Percentiles rank a stretch among this genome's conserved stretches.
phyloP scores from a whole-genome alignment of 2,113 vertebrate species.

The Sinocyclocheilus anophthalmus region DNA sequence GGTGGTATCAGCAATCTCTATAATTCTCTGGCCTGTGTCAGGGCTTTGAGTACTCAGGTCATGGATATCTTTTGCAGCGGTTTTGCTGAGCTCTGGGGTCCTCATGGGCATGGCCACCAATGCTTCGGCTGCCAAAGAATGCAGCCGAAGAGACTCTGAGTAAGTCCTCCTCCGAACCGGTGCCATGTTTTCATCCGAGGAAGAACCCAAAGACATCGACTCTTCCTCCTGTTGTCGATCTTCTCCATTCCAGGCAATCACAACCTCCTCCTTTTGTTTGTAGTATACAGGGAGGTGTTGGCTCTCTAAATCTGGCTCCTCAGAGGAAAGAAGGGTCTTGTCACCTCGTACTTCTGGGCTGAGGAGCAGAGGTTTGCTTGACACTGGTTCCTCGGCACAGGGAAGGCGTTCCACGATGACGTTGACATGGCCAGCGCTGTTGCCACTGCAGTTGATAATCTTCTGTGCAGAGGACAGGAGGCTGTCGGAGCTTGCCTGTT shows the following conservation, averaged over 20 bases:
- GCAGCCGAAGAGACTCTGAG: conserved; percentile 91
- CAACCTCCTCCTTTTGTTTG: conserved; percentile 72
- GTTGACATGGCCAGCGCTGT: conserved; percentile 90
- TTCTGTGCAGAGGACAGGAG: conserved; percentile 95
- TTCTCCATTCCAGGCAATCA: conserved; percentile 74
- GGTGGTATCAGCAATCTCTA: conserved; percentile 66
- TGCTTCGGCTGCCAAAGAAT: conserved; percentile 94
- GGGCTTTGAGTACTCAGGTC: conserved; percentile 66
- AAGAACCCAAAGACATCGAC: conserved; percentile 50
- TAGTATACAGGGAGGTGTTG: conserved; percentile 62
- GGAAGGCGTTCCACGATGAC: conserved; percentile 97
- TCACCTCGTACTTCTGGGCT: conserved; percentile 75
- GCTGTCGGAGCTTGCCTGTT: conserved; percentile 75
- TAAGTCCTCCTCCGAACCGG: conserved; percentile 90
- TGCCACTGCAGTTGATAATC: conserved; percentile 90
- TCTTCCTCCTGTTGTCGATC: conserved; percentile 67
- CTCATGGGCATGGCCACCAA: conserved; percentile 94
- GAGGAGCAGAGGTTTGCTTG: conserved; percentile 82
- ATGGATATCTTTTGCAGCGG: conserved; percentile 69
- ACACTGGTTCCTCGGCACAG: conserved; percentile 81
- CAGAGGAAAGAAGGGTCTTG: conserved; percentile 65
- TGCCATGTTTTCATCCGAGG: conserved; percentile 85
- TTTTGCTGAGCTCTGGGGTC: conserved; percentile 80
- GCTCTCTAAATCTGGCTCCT: conserved; percentile 41
- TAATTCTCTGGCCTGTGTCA: conserved; percentile 71